Base-by-base conservation (phyloP, 2,888 invertebrate genomes). In the Altica lythri region DNA sequence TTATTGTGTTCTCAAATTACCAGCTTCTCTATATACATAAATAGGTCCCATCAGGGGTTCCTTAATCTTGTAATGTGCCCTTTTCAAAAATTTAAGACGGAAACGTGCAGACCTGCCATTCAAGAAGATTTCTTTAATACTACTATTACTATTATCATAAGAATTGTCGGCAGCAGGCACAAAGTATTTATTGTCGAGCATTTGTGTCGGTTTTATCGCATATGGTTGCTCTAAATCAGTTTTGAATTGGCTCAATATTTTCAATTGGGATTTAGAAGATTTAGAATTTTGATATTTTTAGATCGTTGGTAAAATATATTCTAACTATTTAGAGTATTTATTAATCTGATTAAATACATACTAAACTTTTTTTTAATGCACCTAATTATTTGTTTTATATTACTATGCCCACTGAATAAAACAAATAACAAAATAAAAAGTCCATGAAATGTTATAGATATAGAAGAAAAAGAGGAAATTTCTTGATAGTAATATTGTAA, bases 51-150 rank as follows among this genome's bases (percentile, higher is more conserved):
- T 51, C 51, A 30, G 51, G 55, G 51, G 50, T 37, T 44, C 46
- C 45, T 46, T 46, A 29, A 40, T 40, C 14, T 42, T 29, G 22
- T 48, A 54, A 54, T 52, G 40, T 42, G 43, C 52, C 42, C 44
- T 42, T 47, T 49, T 44, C 27, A 43, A 53, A 48, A 44, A 49
- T 18, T 12, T 30, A 48, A 45, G 57, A 48, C 54, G 57, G 57
- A 60, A 60, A 60, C 60, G 60, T 60, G 60, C 60, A 60, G 55
- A 57, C 46, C 32, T 27, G 27, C 47, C 50, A 54, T 60, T 53
- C 51, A 55, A 50, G 45, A 30, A 48, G 59, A 60, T 57, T 57
- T 57, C 46, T 57, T 40, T 57, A 60, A 60, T 57, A 57, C 59
- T 55, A 47, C 45, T 52, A 53, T 56, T 43, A 40, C 59, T 47